phyloP scores from a whole-genome alignment of 2,113 vertebrate species.

The Cnemophilus loriae region DNA sequence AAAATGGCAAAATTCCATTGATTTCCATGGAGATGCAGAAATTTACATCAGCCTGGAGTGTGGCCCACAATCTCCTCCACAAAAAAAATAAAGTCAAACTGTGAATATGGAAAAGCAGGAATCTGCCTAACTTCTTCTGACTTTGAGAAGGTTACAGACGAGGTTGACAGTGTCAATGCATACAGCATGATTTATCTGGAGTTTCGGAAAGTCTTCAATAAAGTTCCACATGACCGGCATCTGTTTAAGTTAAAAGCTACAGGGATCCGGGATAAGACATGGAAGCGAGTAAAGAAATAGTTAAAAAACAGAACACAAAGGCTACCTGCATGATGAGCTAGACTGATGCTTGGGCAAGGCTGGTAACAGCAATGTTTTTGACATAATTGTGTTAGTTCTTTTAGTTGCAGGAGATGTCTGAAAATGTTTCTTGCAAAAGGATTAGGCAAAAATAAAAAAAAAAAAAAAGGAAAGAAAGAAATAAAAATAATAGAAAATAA shows the following conservation, averaged over 20 bases:
- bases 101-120: constrained; percentile 6
- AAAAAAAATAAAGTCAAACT: constrained; percentile 20
- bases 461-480: fast-evolving
- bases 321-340: constrained; percentile 7
- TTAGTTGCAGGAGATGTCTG: neutral
- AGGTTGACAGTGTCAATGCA: constrained; percentile 69
- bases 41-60: neutral
- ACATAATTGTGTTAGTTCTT: constrained; percentile 41
- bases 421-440: constrained; percentile 59
- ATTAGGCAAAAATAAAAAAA: neutral
- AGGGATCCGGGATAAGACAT: constrained; percentile 35
- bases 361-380: constrained; percentile 13
- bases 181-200: constrained; percentile 74
- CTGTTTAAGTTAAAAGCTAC: constrained; percentile 66
- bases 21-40: neutral
- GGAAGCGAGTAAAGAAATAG: constrained; percentile 63
- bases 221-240: constrained; percentile 75
- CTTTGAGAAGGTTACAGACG: constrained; percentile 75
- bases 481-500: neutral
- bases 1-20: neutral
- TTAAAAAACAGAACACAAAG: constrained; percentile 22
- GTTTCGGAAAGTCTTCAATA: constrained; percentile 74
- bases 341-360: neutral
- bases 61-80: neutral
- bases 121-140: constrained; percentile 66